phyloP scores from a whole-genome alignment of 1,140 invertebrate species.

The Heliconius himera region DNA sequence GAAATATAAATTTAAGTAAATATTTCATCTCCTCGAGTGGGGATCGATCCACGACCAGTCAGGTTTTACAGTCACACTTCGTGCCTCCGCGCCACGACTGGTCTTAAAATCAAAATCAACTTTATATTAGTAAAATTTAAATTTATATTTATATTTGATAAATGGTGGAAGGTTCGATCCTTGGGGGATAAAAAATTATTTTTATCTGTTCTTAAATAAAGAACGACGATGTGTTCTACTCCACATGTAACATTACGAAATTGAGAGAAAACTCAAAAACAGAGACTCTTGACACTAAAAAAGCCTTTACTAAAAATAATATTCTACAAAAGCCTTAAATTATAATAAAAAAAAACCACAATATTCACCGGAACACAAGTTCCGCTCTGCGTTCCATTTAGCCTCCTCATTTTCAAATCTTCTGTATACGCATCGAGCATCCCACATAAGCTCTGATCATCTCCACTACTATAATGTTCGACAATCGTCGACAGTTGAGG shows the following conservation, averaged over 20 bases:
- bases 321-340: not conserved
- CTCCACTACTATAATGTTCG: slow-evolving; percentile 54
- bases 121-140: too few relatives aligned
- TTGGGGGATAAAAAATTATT: too few relatives aligned
- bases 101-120: not conserved
- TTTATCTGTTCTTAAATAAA: too few relatives aligned
- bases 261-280: too few relatives aligned
- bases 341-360: not conserved
- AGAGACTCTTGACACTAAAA: not conserved
- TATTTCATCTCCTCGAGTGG: not conserved
- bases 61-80: not conserved
- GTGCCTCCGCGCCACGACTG: not conserved
- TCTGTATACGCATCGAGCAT: slow-evolving; percentile 63
- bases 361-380: slow-evolving; percentile 64
- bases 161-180: too few relatives aligned
- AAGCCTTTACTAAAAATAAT: too few relatives aligned
- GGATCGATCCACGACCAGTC: not conserved
- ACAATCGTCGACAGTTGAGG: slow-evolving; percentile 70
- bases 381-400: slow-evolving; percentile 35
- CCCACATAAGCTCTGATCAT: slow-evolving; percentile 53
- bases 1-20: not conserved
- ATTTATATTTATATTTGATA: too few relatives aligned
- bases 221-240: too few relatives aligned
- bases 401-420: slow-evolving; percentile 44
- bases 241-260: too few relatives aligned